Percentiles rank a stretch among this genome's conserved stretches.
phyloP scores from a whole-genome alignment of 2,888 invertebrate genomes.

The Plebejus melissa region DNA sequence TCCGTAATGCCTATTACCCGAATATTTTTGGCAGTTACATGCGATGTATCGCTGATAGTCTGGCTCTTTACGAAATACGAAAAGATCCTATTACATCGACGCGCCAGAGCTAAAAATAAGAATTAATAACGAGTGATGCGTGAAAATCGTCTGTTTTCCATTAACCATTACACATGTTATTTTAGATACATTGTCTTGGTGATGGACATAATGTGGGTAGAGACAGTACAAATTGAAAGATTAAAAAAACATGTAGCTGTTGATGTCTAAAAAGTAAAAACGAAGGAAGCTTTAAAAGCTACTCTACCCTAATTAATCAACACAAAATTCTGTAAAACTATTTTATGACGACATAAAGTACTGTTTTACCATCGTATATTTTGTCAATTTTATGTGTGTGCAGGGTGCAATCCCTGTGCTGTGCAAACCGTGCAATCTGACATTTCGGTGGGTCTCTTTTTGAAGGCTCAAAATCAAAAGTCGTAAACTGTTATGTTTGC shows the following conservation, averaged over 20 bases:
- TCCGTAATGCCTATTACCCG: constrained; percentile 18
- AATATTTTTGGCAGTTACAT: constrained; percentile 26
- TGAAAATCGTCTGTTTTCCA: constrained; percentile 18
- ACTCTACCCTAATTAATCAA: no score
- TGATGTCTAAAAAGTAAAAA: no score
- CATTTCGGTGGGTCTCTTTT: no score
- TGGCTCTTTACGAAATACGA: constrained; percentile 25
- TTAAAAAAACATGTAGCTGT: background rate
- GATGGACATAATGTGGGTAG: background rate
- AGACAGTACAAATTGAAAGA: background rate
- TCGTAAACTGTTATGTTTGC: background rate
- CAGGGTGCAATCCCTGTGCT: background rate
- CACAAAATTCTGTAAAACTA: no score
- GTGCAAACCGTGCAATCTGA: no score
- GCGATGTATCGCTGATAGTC: constrained; percentile 15
- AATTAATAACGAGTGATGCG: constrained; percentile 3
- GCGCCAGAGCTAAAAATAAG: constrained; percentile 24
- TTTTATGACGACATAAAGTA: no score
- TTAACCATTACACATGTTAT: constrained; percentile 24
- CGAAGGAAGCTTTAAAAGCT: no score
- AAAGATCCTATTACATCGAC: constrained; percentile 25
- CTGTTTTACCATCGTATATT: background rate
- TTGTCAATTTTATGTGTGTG: background rate
- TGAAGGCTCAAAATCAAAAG: no score
- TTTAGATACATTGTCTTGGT: background rate